Evolutionary conservation across 2,113 vertebrate species (phyloP), one percentile per base, ranked within the genome.

Genomic region (Tetrao urogallus): DNA sequence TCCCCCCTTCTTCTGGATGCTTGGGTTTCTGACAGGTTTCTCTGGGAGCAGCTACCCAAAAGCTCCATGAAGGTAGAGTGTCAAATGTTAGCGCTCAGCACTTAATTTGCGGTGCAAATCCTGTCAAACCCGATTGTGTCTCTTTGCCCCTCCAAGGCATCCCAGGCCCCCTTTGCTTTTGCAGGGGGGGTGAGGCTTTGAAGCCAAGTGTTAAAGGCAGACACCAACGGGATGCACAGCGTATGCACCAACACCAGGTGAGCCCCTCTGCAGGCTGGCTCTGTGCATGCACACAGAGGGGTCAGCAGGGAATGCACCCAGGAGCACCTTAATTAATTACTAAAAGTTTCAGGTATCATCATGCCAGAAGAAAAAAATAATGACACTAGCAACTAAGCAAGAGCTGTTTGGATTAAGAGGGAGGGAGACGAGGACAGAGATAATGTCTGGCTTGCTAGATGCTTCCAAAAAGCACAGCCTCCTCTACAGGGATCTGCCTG

Each of bases 91-190:
- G 88, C 80, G 52, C 84, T 94, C 82, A 94, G 82, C 82, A 79
- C 92, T 91, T 94, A 93, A 95, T 97, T 94, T 94, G 81, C 56
- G 70, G 92, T 88, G 83, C 84, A 96, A 96, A 96, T 66, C 34
- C 87, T 95, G 93, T 90, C 93, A 96, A 93, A 87, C 24, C 28
- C 34, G 0, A 95, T 96, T 34, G 76, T 1, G 0, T 96, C 93
- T 95, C 82, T 92, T 58, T 15, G 43, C 47, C 64, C 73, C 92
- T 85, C 52, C 8, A 4, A 88, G 94, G 91, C 94, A 88, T 84
- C 30, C 57, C 70, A 96, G 66, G 77, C 54, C 81, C 79, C 70
- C 72, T 88, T 21, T 1, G 7, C 45, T 93, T 81, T 88, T 89
- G 63, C 47, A 36, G 81, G 76, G 63, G 20, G 50, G 56, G 61